Evolutionary conservation across 2,113 vertebrate genomes (phyloP).

Genomic region (Corythaixoides concolor): DNA sequence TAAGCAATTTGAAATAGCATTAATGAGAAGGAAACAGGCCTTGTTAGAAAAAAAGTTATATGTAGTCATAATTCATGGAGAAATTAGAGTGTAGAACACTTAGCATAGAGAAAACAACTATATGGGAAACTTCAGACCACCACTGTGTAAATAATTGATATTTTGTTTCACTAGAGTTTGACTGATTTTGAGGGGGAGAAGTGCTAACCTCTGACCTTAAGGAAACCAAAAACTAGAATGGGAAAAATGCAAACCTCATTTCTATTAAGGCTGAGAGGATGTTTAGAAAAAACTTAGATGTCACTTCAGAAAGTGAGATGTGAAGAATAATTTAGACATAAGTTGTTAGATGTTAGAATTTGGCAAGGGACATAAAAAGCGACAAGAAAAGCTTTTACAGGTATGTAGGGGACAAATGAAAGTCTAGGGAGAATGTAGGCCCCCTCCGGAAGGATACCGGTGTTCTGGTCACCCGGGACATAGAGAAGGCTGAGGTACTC

Average conservation of each 20-base stretch:
- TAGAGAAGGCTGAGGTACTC: too few species aligned
- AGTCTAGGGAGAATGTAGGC: too few species aligned
- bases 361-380: too few species aligned
- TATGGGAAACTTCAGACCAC: not conserved
- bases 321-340: not conserved
- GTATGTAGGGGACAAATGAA: too few species aligned
- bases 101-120: not conserved
- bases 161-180: not conserved
- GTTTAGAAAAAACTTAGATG: not conserved
- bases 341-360: not conserved
- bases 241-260: not conserved
- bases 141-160: not conserved
- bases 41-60: not conserved
- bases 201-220: not conserved
- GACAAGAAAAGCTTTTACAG: too few species aligned
- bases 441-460: too few species aligned
- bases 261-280: not conserved
- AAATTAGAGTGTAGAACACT: not conserved
- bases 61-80: not conserved
- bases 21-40: not conserved
- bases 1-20: not conserved
- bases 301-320: not conserved
- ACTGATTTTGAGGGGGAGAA: not conserved
- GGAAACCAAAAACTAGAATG: not conserved
- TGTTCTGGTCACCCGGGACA: too few species aligned